Conservation (phyloP, 2,113 vertebrate species). For the Xiphophorus couchianus region DNA sequence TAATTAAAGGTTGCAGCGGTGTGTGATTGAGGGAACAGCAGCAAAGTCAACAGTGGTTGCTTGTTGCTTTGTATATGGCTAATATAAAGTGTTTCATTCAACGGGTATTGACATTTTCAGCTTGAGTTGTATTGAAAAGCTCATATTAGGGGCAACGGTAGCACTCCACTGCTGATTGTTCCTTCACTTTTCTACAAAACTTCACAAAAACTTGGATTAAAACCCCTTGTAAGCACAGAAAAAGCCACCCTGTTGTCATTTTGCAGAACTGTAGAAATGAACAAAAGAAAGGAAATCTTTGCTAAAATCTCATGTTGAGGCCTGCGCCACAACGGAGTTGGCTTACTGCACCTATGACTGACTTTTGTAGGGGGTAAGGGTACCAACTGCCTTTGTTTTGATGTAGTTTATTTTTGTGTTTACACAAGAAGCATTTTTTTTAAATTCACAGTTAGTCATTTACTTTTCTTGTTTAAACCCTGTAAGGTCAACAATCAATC, state of each 20-base stretch:
- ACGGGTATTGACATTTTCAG: too few relatives aligned
- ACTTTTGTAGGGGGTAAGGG: too few relatives aligned
- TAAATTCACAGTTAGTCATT: conserved; percentile 18
- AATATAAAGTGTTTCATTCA: too few relatives aligned
- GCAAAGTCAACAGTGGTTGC: too few relatives aligned
- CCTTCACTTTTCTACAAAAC: neutral
- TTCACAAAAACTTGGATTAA: neutral
- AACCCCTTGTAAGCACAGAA: neutral
- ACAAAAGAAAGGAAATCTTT: neutral
- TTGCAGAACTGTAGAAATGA: too few relatives aligned
- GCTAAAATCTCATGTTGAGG: neutral
- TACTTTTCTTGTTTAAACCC: conserved; percentile 15
- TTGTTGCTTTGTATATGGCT: too few relatives aligned
- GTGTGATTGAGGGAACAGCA: too few relatives aligned
- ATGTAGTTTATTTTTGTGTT: conserved; percentile 19
- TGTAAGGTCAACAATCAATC: conserved; percentile 29
- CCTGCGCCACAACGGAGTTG: neutral
- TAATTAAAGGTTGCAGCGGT: too few relatives aligned
- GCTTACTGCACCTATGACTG: neutral
- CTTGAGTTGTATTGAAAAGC: too few relatives aligned
- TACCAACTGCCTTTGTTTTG: neutral
- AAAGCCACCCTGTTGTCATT: too few relatives aligned
- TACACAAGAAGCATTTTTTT: conserved; percentile 24
- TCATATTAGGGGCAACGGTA: too few relatives aligned
- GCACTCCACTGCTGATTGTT: too few relatives aligned